Conservation (phyloP, 2,888 invertebrate genomes). For the Portevinia maculata region DNA sequence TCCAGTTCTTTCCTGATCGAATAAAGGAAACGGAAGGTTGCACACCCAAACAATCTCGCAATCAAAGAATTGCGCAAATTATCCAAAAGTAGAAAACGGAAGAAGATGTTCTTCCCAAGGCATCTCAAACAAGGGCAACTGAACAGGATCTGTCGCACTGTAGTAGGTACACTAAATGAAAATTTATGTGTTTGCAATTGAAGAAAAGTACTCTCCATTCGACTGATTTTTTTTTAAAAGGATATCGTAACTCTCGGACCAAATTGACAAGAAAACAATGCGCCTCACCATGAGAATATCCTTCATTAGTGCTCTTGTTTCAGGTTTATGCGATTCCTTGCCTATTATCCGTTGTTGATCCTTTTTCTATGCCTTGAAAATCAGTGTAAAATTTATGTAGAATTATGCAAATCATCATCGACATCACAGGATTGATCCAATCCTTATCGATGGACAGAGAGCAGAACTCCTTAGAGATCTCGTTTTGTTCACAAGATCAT, state of each 20-base stretch:
- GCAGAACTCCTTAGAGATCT: slow-evolving; percentile 1
- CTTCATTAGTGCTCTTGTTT: slow-evolving; percentile 61
- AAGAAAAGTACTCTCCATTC: background rate
- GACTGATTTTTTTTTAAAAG: background rate
- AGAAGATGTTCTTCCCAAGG: slow-evolving; percentile 6
- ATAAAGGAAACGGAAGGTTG: slow-evolving; percentile 48
- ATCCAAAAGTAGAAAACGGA: slow-evolving; percentile 14
- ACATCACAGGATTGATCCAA: background rate
- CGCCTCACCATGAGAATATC: slow-evolving; percentile 48
- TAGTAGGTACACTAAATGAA: slow-evolving; percentile 22
- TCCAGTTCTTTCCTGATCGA: background rate
- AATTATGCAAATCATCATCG: slow-evolving; percentile 51
- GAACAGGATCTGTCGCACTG: slow-evolving; percentile 6
- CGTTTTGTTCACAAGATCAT: slow-evolving; percentile 37
- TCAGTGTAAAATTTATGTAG: slow-evolving; percentile 22
- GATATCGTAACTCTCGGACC: slow-evolving; percentile 51
- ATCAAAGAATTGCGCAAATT: slow-evolving; percentile 41
- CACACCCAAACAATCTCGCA: slow-evolving; percentile 30
- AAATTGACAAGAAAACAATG: slow-evolving; percentile 48
- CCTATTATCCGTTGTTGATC: slow-evolving; percentile 1
- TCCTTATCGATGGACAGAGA: slow-evolving; percentile 22
- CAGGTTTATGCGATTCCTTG: background rate
- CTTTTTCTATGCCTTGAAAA: background rate
- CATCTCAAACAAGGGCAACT: slow-evolving; percentile 3
- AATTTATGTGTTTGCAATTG: slow-evolving; percentile 45